Percentiles rank a stretch among this genome's conserved stretches.
Evolutionary conservation across 2,113 vertebrate species (phyloP).

Genomic region (Vicugna pacos): DNA sequence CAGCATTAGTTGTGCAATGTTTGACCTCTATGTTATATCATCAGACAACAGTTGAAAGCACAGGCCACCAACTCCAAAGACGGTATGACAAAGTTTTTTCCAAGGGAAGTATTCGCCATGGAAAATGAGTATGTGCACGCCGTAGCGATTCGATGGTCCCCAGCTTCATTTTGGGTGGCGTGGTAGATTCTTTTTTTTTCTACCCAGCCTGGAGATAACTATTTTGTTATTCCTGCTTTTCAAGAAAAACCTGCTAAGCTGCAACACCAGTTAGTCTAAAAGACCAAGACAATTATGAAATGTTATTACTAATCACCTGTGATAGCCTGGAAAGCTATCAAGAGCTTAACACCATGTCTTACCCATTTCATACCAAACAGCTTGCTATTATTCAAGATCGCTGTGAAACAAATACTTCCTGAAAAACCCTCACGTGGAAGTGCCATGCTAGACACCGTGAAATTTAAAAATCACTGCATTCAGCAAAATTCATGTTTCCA

Average conservation of each 20-base stretch:
- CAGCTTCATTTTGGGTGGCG: neutral
- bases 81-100: neutral
- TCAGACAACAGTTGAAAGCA: neutral
- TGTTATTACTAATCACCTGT: neutral
- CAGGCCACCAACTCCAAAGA: too few relatives aligned
- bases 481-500: neutral
- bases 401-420: neutral
- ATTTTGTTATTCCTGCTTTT: conserved; percentile 8
- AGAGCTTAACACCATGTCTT: neutral
- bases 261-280: neutral
- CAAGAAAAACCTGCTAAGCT: conserved; percentile 68
- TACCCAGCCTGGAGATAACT: neutral
- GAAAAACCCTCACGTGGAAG: neutral
- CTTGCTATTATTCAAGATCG: neutral
- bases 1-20: neutral
- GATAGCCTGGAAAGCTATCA: neutral
- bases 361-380: neutral
- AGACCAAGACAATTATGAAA: conserved; percentile 1
- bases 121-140: neutral
- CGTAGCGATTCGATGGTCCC: rapidly evolving
- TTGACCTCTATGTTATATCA: rapidly evolving
- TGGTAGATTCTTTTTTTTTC: neutral
- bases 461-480: neutral
- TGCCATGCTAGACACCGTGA: neutral
- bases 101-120: neutral